These are phyloP conservation scores for Lutraria rhynchaena DNA, from an alignment of 1,140 invertebrate genomes.

Conservation along the genomic window DNA sequence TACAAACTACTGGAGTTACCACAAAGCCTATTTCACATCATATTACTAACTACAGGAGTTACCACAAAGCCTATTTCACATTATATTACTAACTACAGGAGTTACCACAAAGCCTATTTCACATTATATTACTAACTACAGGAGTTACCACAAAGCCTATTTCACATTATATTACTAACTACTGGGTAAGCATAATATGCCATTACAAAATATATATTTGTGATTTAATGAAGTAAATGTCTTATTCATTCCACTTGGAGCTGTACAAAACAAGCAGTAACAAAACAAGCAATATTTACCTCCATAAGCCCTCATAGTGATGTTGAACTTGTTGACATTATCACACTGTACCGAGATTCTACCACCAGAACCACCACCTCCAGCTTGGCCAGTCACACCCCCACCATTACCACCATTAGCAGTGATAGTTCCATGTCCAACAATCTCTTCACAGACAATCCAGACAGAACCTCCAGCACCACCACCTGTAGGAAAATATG, in stretches of 20 bases:
- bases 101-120: no score
- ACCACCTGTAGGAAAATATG: conserved; percentile 64
- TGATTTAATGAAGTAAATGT: neutral
- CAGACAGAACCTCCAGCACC: conserved; percentile 74
- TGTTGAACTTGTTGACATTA: conserved; percentile 71
- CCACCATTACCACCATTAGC: conserved; percentile 66
- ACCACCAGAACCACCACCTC: conserved; percentile 74
- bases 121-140: no score
- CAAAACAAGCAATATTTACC: conserved; percentile 50
- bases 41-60: no score
- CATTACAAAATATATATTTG: neutral
- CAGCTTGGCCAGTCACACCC: conserved; percentile 31
- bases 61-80: no score
- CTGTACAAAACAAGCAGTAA: neutral
- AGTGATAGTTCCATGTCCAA: conserved; percentile 69
- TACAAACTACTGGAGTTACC: no score
- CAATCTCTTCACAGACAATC: conserved; percentile 73
- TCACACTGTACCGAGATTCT: conserved; percentile 70
- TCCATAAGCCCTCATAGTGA: conserved; percentile 68
- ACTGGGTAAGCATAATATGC: neutral
- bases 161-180: neutral
- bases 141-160: neutral
- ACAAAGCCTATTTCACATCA: no score
- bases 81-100: no score
- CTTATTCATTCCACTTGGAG: neutral